A percentile compares a stretch with the other conserved stretches of the same genome.
phyloP scores from a whole-genome alignment of 1,140 invertebrate species.

The Ceratosolen solmsi region DNA sequence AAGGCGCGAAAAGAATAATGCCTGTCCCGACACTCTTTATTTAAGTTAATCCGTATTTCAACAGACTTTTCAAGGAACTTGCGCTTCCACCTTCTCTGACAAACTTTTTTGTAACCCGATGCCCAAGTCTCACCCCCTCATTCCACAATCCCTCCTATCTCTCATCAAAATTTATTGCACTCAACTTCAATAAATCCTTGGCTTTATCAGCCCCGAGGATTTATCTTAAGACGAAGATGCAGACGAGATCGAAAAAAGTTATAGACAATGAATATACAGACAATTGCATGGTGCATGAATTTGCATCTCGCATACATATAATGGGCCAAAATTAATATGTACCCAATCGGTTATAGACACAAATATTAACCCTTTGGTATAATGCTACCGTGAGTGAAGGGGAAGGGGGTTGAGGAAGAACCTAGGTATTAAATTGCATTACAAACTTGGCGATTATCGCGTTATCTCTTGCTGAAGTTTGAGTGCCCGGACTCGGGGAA shows the following conservation, averaged over 20 bases:
- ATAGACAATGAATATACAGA: no score
- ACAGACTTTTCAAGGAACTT: constrained; percentile 42
- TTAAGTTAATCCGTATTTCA: constrained; percentile 48
- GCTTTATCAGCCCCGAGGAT: constrained; percentile 37
- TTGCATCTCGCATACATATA: background rate
- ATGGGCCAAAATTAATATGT: constrained; percentile 29
- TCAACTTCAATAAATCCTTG: constrained; percentile 50
- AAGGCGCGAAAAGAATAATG: constrained; percentile 42
- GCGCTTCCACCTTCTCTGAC: constrained; percentile 25
- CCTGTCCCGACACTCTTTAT: constrained; percentile 44
- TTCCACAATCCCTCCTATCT: constrained; percentile 8
- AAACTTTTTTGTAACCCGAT: constrained; percentile 51
- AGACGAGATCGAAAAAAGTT: background rate
- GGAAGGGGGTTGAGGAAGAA: background rate
- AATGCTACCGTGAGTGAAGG: background rate
- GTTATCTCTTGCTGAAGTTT: constrained; percentile 48
- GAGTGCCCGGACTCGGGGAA: constrained; percentile 36
- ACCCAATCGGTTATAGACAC: constrained; percentile 13
- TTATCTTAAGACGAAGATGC: constrained; percentile 7
- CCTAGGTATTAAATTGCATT: constrained; percentile 49
- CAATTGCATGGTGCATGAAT: background rate
- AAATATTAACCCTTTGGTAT: constrained; percentile 42
- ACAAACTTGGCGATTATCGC: constrained; percentile 52
- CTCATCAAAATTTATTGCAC: constrained; percentile 48
- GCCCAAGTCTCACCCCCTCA: background rate